phyloP scores from a whole-genome alignment of 2,113 vertebrate species.

The Oceanodroma tethys region DNA sequence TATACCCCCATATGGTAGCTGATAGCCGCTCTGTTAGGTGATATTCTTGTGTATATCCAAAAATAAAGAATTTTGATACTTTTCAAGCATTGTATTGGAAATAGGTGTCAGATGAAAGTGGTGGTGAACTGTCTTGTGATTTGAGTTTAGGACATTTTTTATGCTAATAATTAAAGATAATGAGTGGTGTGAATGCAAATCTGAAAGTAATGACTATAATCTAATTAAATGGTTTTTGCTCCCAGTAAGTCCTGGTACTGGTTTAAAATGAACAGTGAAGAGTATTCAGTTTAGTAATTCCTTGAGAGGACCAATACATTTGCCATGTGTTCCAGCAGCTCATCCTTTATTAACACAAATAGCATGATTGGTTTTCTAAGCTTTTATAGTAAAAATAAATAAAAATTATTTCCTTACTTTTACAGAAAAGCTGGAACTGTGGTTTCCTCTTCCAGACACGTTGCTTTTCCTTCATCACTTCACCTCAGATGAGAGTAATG shows the following conservation, averaged over 20 bases:
- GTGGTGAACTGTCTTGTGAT: not conserved
- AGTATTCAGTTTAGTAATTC: not conserved
- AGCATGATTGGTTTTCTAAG: not conserved
- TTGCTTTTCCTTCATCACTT: not conserved
- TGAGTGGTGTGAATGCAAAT: not conserved
- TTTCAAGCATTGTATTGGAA: not conserved
- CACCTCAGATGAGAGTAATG: not conserved
- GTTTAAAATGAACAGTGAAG: not conserved
- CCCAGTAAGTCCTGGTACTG: not conserved
- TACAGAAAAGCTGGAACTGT: not conserved
- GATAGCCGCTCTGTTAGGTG: not conserved
- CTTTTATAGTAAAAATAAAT: not conserved
- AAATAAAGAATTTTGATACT: not conserved
- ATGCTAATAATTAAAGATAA: not conserved
- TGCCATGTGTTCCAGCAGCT: not conserved
- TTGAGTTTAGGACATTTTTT: not conserved
- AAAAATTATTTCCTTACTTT: not conserved
- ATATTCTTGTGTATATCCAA: not conserved
- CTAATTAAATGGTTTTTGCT: not conserved
- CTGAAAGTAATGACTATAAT: not conserved
- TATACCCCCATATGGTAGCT: not conserved
- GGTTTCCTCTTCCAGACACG: not conserved
- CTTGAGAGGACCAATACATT: not conserved
- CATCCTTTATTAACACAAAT: not conserved
- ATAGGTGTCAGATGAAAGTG: not conserved